phyloP scores from a whole-genome alignment of 2,888 invertebrate species.

The Drosophila gaucha region DNA sequence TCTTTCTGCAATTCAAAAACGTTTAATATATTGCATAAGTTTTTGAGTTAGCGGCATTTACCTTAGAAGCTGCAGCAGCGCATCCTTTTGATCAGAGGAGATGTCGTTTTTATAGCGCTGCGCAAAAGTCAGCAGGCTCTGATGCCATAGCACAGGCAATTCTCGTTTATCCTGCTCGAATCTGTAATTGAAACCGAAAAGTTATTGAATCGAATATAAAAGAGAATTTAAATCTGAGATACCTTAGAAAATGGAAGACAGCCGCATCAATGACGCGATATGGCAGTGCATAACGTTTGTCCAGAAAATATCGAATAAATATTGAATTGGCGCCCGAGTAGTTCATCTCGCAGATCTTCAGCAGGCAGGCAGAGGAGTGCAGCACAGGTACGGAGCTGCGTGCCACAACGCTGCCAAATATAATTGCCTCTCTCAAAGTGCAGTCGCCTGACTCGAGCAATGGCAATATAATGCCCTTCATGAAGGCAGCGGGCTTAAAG shows the following conservation, averaged over 20 bases:
- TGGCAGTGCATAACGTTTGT: constrained; percentile 99
- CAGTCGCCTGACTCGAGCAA: constrained; percentile 95
- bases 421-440: constrained; percentile 97
- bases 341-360: constrained; percentile 98
- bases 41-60: constrained; percentile 30
- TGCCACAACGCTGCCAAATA: constrained; percentile 95
- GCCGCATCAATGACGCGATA: constrained; percentile 97
- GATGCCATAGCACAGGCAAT: constrained; percentile 99
- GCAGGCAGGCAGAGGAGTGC: constrained; percentile 97
- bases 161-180: constrained; percentile 93
- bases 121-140: constrained; percentile 95
- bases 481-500: constrained; percentile 98
- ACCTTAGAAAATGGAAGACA: constrained; percentile 97
- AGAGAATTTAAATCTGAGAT: constrained; percentile 31
- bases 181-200: constrained; percentile 84
- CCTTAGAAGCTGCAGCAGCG: constrained; percentile 90
- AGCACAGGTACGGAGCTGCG: constrained; percentile 96
- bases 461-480: constrained; percentile 94
- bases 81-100: constrained; percentile 95
- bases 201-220: not conserved
- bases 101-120: constrained; percentile 98
- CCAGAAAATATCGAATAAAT: constrained; percentile 95
- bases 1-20: constrained; percentile 71
- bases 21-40: constrained; percentile 8
- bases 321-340: constrained; percentile 98